Base-by-base conservation (phyloP, 2,797 vertebrate species). In the Halcyon leucocephala region DNA sequence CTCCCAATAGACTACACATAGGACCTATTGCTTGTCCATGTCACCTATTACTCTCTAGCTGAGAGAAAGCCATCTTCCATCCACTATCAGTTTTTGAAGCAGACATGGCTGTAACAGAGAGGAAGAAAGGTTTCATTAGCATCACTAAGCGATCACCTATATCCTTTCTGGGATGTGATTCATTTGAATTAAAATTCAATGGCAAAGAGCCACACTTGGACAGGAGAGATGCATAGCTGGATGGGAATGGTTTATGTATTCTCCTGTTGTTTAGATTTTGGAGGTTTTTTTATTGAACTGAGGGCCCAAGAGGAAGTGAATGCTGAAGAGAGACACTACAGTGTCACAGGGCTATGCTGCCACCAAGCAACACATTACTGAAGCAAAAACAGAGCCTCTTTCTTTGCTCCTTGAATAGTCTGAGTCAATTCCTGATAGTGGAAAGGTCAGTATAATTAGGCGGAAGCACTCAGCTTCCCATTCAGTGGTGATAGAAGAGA, bases 391-490 rank as follows among this genome's bases (percentile, higher is more conserved):
- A 95, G 93, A 88, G 62, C 13, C 22, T 74, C 80, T 90, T 96
- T 91, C 80, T 95, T 57, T 85, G 24, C 29, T 77, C 37, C 74
- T 97, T 88, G 87, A 88, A 91, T 86, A 95, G 94, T 39, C 60
- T 94, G 41, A 84, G 81, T 92, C 83, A 89, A 91, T 86, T 93
- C 85, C 83, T 90, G 86, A 87, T 61, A 67, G 73, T 2, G 4
- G 83, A 96, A 95, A 94, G 90, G 91, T 95, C 91, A 96, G 77
- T 91, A 96, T 86, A 96, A 96, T 95, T 95, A 96, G 80, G 44
- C 3, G 5, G 95, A 95, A 90, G 48, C 73, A 86, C 58, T 91
- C 21, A 1, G 51, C 70, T 83, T 82, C 67, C 60, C 58, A 90
- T 93, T 96, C 83, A 82, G 31, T 46, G 9, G 19, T 41, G 41